Evolutionary conservation across 2,888 invertebrate species (phyloP).

Genomic region (Pseudococcus jackbeardsleyi): DNA sequence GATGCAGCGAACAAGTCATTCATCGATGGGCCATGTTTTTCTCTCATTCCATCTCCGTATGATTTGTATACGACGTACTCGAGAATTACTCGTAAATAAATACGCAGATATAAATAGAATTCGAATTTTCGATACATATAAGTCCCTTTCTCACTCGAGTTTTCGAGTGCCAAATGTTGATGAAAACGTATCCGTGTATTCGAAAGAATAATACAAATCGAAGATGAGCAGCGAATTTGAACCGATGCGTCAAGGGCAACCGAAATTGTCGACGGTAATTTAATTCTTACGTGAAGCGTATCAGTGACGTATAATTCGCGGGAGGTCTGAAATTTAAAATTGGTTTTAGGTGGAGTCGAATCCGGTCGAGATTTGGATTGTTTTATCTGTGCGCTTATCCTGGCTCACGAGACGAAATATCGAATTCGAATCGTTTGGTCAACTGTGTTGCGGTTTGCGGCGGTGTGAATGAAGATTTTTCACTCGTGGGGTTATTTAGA

Average conservation of each 20-base stretch:
- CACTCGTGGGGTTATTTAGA: background rate
- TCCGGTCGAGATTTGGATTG: background rate
- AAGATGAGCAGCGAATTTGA: background rate
- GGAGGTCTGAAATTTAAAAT: constrained; percentile 37
- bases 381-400: background rate
- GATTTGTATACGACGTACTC: background rate
- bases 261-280: constrained; percentile 29
- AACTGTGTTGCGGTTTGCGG: background rate
- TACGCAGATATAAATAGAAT: constrained; percentile 9
- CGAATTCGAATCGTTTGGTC: background rate
- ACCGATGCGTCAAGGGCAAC: constrained; percentile 4
- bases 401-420: background rate
- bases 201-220: background rate
- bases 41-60: background rate
- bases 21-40: background rate
- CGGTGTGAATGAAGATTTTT: background rate
- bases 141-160: background rate
- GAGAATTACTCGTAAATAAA: background rate
- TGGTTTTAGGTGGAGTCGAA: background rate
- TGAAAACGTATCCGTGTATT: background rate
- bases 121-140: background rate
- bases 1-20: background rate
- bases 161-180: background rate
- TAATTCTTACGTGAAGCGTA: constrained; percentile 41
- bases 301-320: constrained; percentile 17